Conservation (phyloP, 2,797 vertebrate species). For the Rhinella marina region DNA sequence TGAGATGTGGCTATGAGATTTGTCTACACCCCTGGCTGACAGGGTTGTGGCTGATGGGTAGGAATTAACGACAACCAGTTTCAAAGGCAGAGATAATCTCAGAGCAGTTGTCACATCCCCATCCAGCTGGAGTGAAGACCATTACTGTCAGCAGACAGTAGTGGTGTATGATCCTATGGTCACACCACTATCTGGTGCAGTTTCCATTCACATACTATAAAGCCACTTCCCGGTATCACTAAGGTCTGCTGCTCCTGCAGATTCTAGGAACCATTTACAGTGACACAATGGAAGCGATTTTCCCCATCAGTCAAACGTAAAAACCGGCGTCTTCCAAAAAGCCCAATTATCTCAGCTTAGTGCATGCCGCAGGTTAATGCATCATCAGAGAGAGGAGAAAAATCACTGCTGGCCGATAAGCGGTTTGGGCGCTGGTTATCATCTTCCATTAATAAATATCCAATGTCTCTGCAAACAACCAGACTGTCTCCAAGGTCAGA, state of each 20-base stretch:
- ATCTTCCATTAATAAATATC: not conserved
- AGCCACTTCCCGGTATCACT: constrained; percentile 13
- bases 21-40: too few species aligned
- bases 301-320: not conserved
- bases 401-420: not conserved
- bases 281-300: not conserved
- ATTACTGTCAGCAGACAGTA: too few species aligned
- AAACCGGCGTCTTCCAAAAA: not conserved
- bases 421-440: not conserved
- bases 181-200: not conserved
- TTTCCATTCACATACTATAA: not conserved
- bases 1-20: too few species aligned
- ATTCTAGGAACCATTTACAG: not conserved
- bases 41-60: too few species aligned
- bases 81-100: too few species aligned
- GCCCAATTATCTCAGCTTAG: not conserved
- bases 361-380: not conserved
- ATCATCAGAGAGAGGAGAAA: not conserved
- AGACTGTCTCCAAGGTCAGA: not conserved
- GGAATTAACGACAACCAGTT: too few species aligned
- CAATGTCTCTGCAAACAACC: not conserved
- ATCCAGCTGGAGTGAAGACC: too few species aligned
- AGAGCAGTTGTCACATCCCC: too few species aligned
- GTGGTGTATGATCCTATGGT: too few species aligned
- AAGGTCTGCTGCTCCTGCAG: not conserved